These are phyloP conservation scores for Hydrozoanthus gracilis DNA, from an alignment of 92 coral and sea anemone species.

Conservation along the genomic window DNA sequence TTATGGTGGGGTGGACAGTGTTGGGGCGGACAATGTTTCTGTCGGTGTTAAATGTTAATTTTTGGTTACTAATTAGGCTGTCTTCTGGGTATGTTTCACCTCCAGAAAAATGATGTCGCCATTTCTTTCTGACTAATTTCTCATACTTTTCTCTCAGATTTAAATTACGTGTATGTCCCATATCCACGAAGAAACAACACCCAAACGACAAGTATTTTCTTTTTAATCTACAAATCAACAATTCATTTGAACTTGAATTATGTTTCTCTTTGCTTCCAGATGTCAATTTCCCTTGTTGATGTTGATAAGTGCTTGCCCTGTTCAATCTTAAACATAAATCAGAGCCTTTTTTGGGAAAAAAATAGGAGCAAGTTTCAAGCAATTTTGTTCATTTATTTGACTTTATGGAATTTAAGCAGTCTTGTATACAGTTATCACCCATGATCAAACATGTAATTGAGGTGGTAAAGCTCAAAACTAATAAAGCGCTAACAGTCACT, in stretches of 20 bases:
- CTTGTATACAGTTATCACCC: slow-evolving; percentile 8
- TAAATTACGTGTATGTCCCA: not conserved
- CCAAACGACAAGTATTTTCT: not conserved
- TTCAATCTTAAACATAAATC: not conserved
- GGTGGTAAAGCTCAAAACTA: slow-evolving; percentile 1
- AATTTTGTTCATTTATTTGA: not conserved
- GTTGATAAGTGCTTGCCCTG: not conserved
- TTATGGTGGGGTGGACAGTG: not conserved
- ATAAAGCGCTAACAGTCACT: not conserved
- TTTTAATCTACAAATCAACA: not conserved
- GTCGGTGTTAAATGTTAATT: not conserved
- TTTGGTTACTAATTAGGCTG: not conserved
- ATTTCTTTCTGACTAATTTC: not conserved
- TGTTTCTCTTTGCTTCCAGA: not conserved
- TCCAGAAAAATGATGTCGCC: not conserved
- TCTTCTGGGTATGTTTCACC: not conserved
- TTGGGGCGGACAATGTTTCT: not conserved
- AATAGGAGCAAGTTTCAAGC: not conserved
- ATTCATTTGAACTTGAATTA: not conserved
- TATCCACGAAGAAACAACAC: not conserved
- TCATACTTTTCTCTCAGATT: not conserved
- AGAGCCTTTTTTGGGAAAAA: not conserved
- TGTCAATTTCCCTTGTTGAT: not conserved
- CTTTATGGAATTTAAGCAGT: not conserved
- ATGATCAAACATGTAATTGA: slow-evolving; percentile 9